phyloP scores from a whole-genome alignment of 2,888 invertebrate genomes.

The Heliconius sara region DNA sequence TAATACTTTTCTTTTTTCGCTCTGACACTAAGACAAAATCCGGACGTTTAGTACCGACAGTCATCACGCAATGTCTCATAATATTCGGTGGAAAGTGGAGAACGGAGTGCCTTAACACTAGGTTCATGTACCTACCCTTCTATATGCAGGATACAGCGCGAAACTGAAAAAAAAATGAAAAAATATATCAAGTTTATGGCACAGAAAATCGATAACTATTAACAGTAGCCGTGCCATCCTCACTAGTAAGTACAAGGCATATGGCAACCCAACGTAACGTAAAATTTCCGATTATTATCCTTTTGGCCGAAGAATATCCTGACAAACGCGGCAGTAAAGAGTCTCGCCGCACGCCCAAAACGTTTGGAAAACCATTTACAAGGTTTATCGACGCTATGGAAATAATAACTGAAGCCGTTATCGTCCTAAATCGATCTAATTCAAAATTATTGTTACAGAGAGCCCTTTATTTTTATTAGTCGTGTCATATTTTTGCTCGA shows the following conservation, averaged over 20 bases:
- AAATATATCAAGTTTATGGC: background rate
- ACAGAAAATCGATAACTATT: conserved; percentile 28
- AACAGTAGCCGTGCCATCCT: conserved; percentile 30
- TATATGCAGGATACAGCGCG: too few species aligned
- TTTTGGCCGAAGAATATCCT: conserved; percentile 76
- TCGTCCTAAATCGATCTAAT: conserved; percentile 82
- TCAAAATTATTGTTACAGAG: conserved; percentile 82
- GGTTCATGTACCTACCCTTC: too few species aligned
- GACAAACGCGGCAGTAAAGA: conserved; percentile 83
- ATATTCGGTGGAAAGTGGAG: too few species aligned
- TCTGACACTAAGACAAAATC: too few species aligned
- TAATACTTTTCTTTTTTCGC: too few species aligned
- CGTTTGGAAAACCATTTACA: conserved; percentile 83
- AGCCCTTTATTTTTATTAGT: conserved; percentile 79
- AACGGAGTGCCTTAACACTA: too few species aligned
- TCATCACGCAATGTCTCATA: too few species aligned
- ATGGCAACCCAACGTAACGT: conserved; percentile 79
- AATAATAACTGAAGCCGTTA: conserved; percentile 82
- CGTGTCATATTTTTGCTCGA: conserved; percentile 31
- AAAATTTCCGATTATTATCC: conserved; percentile 78
- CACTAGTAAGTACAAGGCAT: conserved; percentile 54
- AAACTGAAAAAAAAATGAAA: background rate
- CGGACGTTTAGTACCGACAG: too few species aligned
- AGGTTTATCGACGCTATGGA: conserved; percentile 82
- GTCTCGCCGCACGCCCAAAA: conserved; percentile 74